A percentile compares a stretch with the other conserved stretches of the same genome.
Evolutionary conservation across 2,888 invertebrate genomes (phyloP).

Genomic region (Thumatha senex): DNA sequence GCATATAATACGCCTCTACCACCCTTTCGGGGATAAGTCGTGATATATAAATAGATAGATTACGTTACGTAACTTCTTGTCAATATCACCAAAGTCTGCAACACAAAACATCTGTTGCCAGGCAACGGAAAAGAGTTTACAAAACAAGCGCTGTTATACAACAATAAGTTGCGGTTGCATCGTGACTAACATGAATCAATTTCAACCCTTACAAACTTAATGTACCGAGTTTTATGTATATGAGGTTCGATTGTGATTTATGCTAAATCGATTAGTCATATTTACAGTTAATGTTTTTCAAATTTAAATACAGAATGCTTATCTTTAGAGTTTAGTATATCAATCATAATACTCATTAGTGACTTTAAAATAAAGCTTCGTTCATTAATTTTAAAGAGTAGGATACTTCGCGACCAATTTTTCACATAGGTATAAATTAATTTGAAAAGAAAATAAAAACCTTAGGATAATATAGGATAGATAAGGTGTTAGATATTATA

Average conservation of each 20-base stretch:
- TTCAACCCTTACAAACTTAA: conserved; percentile 7
- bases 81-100: too few relatives aligned
- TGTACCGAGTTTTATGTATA: conserved; percentile 6
- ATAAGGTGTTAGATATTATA: too few relatives aligned
- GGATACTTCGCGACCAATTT: too few relatives aligned
- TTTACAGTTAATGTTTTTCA: neutral
- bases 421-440: too few relatives aligned
- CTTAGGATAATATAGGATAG: too few relatives aligned
- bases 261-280: conserved; percentile 2
- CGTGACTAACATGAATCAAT: conserved; percentile 10
- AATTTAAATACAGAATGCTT: neutral
- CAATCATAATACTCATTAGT: too few relatives aligned
- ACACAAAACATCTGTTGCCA: conserved; percentile 21
- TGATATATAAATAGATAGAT: neutral
- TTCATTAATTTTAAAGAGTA: too few relatives aligned
- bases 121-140: conserved; percentile 13
- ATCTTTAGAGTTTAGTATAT: too few relatives aligned
- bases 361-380: too few relatives aligned
- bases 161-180: neutral
- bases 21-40: too few relatives aligned
- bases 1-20: too few relatives aligned
- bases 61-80: neutral
- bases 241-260: conserved; percentile 8
- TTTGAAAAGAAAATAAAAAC: too few relatives aligned
- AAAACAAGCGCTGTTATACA: conserved; percentile 4